A percentile compares a stretch with the other conserved stretches of the same genome.
These are phyloP conservation scores for Drosophila neonasuta DNA, from an alignment of 2,888 invertebrate genomes.

Conservation along the genomic window DNA sequence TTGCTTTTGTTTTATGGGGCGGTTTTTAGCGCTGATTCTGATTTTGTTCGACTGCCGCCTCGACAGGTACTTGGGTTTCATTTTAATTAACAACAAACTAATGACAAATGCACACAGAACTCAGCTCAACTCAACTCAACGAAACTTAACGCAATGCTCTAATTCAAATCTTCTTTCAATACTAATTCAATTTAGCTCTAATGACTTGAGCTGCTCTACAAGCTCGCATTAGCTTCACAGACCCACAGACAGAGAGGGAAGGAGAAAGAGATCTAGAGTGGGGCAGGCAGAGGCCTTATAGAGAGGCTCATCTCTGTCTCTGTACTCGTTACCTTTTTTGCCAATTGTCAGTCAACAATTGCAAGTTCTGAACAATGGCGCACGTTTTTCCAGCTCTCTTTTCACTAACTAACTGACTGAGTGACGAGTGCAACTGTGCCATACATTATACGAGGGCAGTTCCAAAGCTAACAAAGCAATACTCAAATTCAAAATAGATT, in stretches of 20 bases:
- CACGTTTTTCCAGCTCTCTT: conserved; percentile 70
- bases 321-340: conserved; percentile 60
- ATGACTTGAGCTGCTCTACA: conserved; percentile 63
- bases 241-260: conserved; percentile 2
- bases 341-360: conserved; percentile 75
- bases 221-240: background rate
- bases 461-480: background rate
- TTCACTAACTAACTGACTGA: conserved; percentile 55
- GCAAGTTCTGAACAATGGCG: conserved; percentile 68
- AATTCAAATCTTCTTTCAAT: conserved; percentile 43
- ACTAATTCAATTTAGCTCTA: conserved; percentile 72
- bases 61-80: conserved; percentile 60
- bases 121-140: conserved; percentile 26
- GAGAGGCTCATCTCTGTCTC: conserved; percentile 9
- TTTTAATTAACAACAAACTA: conserved; percentile 75
- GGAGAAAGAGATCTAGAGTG: background rate
- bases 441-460: conserved; percentile 45
- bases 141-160: conserved; percentile 49
- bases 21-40: conserved; percentile 73
- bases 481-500: no score
- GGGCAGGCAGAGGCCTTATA: background rate
- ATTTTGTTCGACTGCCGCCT: conserved; percentile 51
- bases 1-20: conserved; percentile 65
- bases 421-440: conserved; percentile 70
- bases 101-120: conserved; percentile 64